Base-by-base conservation (phyloP, 2,888 invertebrate species). In the Ferrisia virgata region DNA sequence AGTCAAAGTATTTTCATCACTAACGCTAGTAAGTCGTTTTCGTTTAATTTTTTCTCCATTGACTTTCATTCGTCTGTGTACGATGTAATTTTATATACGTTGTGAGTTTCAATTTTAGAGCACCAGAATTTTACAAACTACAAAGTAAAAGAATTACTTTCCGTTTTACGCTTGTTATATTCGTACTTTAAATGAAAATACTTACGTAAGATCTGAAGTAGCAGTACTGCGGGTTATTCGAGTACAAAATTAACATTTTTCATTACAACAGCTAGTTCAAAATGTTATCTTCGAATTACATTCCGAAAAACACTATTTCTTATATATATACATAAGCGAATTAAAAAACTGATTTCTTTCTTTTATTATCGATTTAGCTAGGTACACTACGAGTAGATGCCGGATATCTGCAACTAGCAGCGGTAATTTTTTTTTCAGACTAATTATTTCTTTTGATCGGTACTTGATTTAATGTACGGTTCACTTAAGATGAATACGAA, bases 91-190 rank as follows among this genome's bases (percentile, higher is more conserved):
- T 72, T 72, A 36, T 72, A 72, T 33, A 72, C 72, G 33, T 33
- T 33, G 33, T 72, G 72, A 33, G 72, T 72, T 72, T 72, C 72
- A 31, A 72, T 72, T 72, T 72, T n/a, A n/a, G 33, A 72, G 28
- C 58, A 72, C n/a, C 15, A 72, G 72, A 72, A 72, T 33, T 72
- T 72, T 72, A 33, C 72, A 25, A 64, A 33, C 33, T 72, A 72
- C 72, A 72, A 72, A 72, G 72, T 72, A 72, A 72, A 72, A 72
- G 72, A 72, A 72, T 72, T 72, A 72, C 33, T 72, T 72, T 64
- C 28, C 72, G 72, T 72, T 72, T 72, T 33, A 72, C 33, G 72
- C 72, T 72, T 33, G 33, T 72, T 72, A 72, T 72, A 33, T 18
- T 72, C 72, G 72, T 33, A 72, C 13, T 72, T 72, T 72, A 33